Evolutionary conservation across 2,888 invertebrate species (phyloP).

Genomic region (Malthinus flaveolus): DNA sequence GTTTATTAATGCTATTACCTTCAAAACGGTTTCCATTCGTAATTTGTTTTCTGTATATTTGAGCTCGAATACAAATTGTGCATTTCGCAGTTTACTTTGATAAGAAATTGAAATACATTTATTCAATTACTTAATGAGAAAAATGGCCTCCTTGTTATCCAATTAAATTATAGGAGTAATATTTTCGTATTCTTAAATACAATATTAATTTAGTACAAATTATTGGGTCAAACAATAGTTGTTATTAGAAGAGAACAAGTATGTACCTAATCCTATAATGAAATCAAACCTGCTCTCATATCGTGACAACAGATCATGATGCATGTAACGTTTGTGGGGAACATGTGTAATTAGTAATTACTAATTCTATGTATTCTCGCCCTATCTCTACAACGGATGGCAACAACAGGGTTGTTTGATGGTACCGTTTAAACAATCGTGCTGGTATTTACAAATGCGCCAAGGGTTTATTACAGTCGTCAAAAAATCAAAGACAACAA

Average conservation of each 20-base stretch:
- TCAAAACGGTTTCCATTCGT: too few relatives aligned
- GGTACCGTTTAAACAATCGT: constrained; percentile 32
- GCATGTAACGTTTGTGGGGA: constrained; percentile 43
- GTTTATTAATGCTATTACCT: too few relatives aligned
- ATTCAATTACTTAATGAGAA: too few relatives aligned
- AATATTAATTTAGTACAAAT: too few relatives aligned
- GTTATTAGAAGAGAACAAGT: neutral
- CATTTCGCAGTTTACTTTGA: too few relatives aligned
- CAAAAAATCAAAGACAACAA: neutral
- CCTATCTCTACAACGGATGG: constrained; percentile 31
- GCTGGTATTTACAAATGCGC: constrained; percentile 29
- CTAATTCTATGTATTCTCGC: constrained; percentile 32
- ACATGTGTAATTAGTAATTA: constrained; percentile 46
- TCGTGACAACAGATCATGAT: constrained; percentile 41
- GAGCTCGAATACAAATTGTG: too few relatives aligned
- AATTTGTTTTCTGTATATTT: too few relatives aligned
- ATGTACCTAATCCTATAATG: constrained; percentile 34
- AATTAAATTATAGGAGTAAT: neutral
- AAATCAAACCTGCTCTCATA: constrained; percentile 38
- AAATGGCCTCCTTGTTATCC: too few relatives aligned
- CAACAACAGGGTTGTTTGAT: constrained; percentile 26
- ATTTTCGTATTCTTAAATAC: neutral
- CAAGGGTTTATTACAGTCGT: constrained; percentile 20
- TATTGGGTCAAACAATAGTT: neutral
- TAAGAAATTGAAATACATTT: too few relatives aligned